Conservation (phyloP, 1,140 invertebrate species). For the Hyposmocoma kahamanoa region DNA sequence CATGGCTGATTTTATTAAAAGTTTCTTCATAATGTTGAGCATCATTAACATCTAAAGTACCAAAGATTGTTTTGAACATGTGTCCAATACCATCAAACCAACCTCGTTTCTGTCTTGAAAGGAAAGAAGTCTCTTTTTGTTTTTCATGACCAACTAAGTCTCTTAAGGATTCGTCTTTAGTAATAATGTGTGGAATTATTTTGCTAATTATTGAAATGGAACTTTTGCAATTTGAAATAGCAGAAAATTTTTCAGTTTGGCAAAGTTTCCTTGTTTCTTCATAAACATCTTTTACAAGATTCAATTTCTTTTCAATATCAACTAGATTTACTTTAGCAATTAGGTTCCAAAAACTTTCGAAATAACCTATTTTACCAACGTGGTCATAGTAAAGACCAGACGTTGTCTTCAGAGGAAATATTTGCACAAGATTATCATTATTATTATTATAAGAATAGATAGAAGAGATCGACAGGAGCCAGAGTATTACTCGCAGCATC, state of each 20-base stretch:
- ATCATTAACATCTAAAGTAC: slow-evolving; percentile 24
- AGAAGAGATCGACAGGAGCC: no score
- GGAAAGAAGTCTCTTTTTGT: not conserved
- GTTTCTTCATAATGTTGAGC: slow-evolving; percentile 22
- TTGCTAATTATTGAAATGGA: not conserved
- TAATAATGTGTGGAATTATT: slow-evolving; percentile 2
- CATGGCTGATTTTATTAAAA: slow-evolving; percentile 22
- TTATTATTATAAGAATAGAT: no score
- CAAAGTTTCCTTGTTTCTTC: no score
- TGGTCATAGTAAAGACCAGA: not conserved
- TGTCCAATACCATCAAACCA: not conserved
- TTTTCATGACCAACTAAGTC: not conserved
- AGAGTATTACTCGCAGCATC: no score
- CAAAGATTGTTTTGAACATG: not conserved
- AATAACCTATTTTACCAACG: not conserved
- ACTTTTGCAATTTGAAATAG: not conserved
- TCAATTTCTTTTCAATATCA: not conserved
- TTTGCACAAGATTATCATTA: no score
- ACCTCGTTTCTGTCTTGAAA: slow-evolving; percentile 1
- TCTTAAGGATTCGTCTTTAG: no score
- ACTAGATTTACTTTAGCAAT: no score
- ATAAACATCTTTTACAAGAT: not conserved
- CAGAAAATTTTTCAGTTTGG: not conserved
- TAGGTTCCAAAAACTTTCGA: slow-evolving; percentile 3
- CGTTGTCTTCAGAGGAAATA: no score